Evolutionary conservation across 2,888 invertebrate species (phyloP).

Genomic region (Rhamphomyia laevipes): DNA sequence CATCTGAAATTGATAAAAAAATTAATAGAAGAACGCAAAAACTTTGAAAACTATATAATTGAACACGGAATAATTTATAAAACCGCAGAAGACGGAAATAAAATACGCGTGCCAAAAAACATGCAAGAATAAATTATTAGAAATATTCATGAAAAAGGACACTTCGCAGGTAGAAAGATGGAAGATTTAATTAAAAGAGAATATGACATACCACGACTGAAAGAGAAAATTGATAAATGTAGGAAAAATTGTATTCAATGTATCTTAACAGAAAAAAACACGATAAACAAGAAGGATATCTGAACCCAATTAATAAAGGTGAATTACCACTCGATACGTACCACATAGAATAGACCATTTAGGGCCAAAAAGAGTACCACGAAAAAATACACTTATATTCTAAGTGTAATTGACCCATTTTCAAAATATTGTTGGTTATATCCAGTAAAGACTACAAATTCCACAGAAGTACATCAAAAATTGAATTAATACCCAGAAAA

Average conservation of each 20-base stretch:
- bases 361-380: conserved; percentile 18
- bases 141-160: too few species aligned
- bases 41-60: too few species aligned
- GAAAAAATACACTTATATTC: conserved; percentile 1
- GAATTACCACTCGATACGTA: conserved; percentile 21
- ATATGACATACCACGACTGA: too few species aligned
- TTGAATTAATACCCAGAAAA: conserved; percentile 21
- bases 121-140: too few species aligned
- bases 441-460: conserved; percentile 15
- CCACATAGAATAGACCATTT: conserved; percentile 24
- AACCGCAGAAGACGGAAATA: too few species aligned
- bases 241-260: conserved; percentile 3
- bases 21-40: too few species aligned
- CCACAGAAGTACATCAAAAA: conserved; percentile 21
- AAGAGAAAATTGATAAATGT: background rate
- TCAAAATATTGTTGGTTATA: background rate
- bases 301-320: too few species aligned
- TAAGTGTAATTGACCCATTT: background rate
- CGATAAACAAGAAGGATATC: conserved; percentile 9
- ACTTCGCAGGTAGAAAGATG: too few species aligned
- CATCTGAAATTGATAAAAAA: too few species aligned
- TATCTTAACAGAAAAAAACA: conserved; percentile 17
- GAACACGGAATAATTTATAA: too few species aligned
- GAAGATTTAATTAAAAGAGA: too few species aligned
- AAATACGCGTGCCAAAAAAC: too few species aligned